Evolutionary conservation across 2,113 vertebrate species (phyloP), one percentile per base, ranked within the genome.

Genomic region (Upupa epops): DNA sequence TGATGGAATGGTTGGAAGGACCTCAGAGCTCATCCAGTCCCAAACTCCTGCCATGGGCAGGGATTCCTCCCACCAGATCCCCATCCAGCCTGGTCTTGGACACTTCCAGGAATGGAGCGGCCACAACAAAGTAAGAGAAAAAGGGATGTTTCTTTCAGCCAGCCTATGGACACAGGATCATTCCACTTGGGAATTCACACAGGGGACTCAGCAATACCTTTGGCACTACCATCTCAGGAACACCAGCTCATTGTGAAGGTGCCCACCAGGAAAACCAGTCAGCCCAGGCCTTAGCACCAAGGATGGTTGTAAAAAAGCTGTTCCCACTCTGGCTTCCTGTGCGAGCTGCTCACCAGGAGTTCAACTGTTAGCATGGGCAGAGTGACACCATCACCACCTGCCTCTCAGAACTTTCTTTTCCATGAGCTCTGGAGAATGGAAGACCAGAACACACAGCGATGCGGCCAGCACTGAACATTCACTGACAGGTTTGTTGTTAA

Each of bases 181-280:
- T 42, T 42, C 75, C 70, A 54, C 42, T 66, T 45, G 34, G 51
- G n/a, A 66, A 54, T 1, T 68, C 52, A 31, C 15, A 13, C 8
- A 0, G 0, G 1, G 52, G 24, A 37, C 9, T 32, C 46, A 21
- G 15, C 8, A 0, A 54, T 64, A 32, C 20, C 61, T 56, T n/a
- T 34, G 56, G 51, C 81, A 51, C 52, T 31, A 22, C 49, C 37
- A 48, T 3, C 45, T 25, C 34, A 1, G 14, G 58, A 79, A 75
- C 6, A 4, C 5, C 25, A 20, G 5, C 5, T 69, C 21, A 40
- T 54, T 31, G 18, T 0, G 1, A 46, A 79, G 80, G 14, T 9
- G 24, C 20, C 61, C 25, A 29, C 26, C 6, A 46, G 54, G 17
- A 55, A 34, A 64, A 32, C 10, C 49, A 51, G 28, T 7, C 49